Evolutionary conservation across 2,797 vertebrate species (phyloP).

Genomic region (Gephyroberyx darwinii): DNA sequence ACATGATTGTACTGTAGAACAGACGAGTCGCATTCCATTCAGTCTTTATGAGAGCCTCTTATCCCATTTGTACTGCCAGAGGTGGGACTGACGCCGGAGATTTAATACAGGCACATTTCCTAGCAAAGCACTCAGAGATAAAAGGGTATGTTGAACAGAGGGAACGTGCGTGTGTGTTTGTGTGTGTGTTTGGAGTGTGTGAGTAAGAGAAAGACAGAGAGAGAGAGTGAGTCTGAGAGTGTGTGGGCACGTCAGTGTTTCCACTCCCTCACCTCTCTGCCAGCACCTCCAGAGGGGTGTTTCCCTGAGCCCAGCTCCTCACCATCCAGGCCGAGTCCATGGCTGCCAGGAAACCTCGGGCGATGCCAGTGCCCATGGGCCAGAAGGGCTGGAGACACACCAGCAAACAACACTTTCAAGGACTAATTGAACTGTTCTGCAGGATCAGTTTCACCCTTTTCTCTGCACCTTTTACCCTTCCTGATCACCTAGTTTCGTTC

Average conservation of each 20-base stretch:
- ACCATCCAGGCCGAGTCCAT: conserved; percentile 99
- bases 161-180: conserved; percentile 13
- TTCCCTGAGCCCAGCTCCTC: conserved; percentile 93
- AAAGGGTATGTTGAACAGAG: conserved; percentile 60
- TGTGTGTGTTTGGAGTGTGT: conserved; percentile 1
- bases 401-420: not conserved
- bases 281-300: conserved; percentile 90
- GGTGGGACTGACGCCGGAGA: conserved; percentile 63
- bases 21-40: conserved; percentile 59
- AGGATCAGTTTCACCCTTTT: too few relatives aligned
- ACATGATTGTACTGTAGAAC: conserved; percentile 19
- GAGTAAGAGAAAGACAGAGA: not conserved
- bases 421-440: not conserved
- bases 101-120: conserved; percentile 58
- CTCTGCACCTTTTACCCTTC: too few relatives aligned
- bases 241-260: conserved; percentile 46
- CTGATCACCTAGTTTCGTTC: not conserved
- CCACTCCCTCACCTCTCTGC: conserved; percentile 90
- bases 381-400: conserved; percentile 88
- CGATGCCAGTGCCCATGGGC: conserved; percentile 99
- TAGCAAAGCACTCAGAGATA: conserved; percentile 75
- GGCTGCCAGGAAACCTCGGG: conserved; percentile 95
- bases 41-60: conserved; percentile 53
- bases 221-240: conserved; percentile 2
- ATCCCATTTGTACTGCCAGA: conserved; percentile 58